Percentiles rank a stretch among this genome's conserved stretches.
phyloP scores from a whole-genome alignment of 2,888 invertebrate species.

The Lepetodrilus schrolli region DNA sequence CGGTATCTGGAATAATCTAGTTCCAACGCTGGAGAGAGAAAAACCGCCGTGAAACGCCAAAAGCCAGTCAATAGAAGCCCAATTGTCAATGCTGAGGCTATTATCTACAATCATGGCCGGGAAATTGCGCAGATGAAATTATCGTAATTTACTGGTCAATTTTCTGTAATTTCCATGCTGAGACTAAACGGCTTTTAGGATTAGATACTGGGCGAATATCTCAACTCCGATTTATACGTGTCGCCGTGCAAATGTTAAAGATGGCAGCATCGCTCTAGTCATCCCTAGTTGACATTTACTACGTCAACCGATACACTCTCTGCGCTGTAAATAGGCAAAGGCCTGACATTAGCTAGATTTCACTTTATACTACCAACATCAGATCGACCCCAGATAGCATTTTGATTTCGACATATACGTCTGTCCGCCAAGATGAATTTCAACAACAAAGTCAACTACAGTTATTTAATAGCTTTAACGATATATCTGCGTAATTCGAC shows the following conservation, averaged over 20 bases:
- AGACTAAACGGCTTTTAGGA: conserved; percentile 27
- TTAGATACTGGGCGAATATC: neutral
- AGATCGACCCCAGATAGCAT: no score
- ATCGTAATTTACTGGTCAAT: conserved; percentile 23
- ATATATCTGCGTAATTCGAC: no score
- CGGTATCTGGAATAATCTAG: conserved; percentile 12
- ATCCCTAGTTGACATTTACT: neutral
- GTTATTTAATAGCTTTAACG: no score
- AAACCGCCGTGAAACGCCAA: neutral
- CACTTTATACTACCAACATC: no score
- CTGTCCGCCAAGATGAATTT: no score
- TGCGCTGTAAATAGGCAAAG: neutral
- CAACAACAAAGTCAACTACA: no score
- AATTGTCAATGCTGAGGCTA: conserved; percentile 19
- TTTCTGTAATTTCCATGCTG: conserved; percentile 26
- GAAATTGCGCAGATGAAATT: conserved; percentile 23
- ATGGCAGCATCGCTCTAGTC: neutral
- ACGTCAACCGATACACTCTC: neutral
- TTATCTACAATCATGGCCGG: conserved; percentile 23
- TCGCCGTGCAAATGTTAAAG: conserved; percentile 11
- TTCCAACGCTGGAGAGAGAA: neutral
- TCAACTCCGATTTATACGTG: neutral
- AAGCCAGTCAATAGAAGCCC: neutral
- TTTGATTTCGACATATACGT: no score
- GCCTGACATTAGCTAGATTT: neutral